Conservation (phyloP, 2,797 vertebrate genomes). For the Ateles fusciceps region DNA sequence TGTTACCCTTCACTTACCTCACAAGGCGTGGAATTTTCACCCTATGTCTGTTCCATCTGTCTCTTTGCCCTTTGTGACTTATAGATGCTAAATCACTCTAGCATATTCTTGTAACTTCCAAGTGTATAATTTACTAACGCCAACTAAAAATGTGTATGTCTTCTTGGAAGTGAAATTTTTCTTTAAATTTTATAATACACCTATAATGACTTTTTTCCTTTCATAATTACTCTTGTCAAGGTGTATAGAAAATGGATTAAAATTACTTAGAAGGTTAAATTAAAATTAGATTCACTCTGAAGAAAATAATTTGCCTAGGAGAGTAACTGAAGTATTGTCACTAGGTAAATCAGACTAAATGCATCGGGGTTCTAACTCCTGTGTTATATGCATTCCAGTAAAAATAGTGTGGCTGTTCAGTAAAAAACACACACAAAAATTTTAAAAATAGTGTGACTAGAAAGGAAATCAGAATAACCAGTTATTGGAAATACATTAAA, state of each 20-base stretch:
- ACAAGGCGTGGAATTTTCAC: neutral
- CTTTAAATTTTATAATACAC: neutral
- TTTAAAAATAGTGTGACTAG: neutral
- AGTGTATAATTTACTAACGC: neutral
- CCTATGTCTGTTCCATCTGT: neutral
- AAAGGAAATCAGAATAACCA: neutral
- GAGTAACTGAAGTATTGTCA: constrained; percentile 1
- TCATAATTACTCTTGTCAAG: constrained; percentile 6
- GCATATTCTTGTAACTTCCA: neutral
- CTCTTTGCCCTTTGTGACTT: neutral
- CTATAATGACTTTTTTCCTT: neutral
- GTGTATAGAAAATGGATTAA: constrained; percentile 12
- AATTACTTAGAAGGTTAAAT: constrained; percentile 18
- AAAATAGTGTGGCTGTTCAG: neutral
- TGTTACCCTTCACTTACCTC: neutral
- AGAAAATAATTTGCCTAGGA: constrained; percentile 45
- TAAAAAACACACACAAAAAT: neutral
- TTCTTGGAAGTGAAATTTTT: constrained; percentile 34
- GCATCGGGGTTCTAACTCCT: neutral
- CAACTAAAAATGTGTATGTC: neutral
- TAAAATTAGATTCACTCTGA: constrained; percentile 56
- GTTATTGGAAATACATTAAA: constrained; percentile 26
- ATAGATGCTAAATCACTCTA: neutral
- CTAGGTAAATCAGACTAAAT: constrained; percentile 7
- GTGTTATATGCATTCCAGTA: constrained; percentile 1